These are phyloP conservation scores for Drosophila leonis DNA, from an alignment of 2,888 invertebrate species.

Conservation along the genomic window DNA sequence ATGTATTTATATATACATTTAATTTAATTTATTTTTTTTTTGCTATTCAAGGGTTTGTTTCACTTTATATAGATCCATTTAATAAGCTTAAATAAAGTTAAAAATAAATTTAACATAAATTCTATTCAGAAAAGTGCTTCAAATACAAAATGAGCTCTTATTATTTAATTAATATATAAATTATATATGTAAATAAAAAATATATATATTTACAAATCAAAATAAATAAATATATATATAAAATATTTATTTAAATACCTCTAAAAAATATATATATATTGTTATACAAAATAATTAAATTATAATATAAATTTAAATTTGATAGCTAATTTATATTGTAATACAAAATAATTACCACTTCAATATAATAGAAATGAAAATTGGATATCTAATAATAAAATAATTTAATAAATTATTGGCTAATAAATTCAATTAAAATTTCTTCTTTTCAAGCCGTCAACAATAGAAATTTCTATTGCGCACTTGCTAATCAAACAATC, in stretches of 20 bases:
- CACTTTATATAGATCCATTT: not conserved
- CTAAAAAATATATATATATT: not conserved
- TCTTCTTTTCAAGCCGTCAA: not conserved
- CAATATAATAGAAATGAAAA: not conserved
- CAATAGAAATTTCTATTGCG: not conserved
- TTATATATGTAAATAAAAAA: not conserved
- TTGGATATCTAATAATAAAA: not conserved
- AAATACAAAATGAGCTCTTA: not conserved
- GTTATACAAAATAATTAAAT: not conserved
- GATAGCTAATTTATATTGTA: no score
- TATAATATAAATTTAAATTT: not conserved
- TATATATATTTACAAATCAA: not conserved
- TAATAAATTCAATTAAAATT: not conserved
- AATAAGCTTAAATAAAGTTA: not conserved
- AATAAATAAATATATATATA: not conserved
- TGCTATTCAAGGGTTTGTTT: not conserved
- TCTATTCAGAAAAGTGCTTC: not conserved
- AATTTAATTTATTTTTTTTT: not conserved
- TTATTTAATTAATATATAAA: no score
- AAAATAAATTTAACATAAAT: not conserved
- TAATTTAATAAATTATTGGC: not conserved
- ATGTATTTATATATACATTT: not conserved
- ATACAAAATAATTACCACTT: not conserved
- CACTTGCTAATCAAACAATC: slow-evolving; percentile 6
- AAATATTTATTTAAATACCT: not conserved